Evolutionary conservation across 2,797 vertebrate species (phyloP).

Genomic region (Enteromius treurensis): DNA sequence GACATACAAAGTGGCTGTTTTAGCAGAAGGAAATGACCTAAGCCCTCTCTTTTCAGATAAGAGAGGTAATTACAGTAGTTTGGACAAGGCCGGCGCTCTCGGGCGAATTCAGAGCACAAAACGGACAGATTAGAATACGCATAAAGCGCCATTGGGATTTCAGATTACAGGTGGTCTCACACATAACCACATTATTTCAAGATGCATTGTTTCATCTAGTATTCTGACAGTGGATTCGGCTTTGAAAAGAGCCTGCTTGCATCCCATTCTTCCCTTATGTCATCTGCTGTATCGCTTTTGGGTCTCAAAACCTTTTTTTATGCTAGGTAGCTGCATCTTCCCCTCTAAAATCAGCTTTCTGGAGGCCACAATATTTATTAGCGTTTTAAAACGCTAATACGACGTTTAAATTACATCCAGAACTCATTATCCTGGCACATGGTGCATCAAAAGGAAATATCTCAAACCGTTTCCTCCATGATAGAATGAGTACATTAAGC

Average conservation of each 20-base stretch:
- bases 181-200: constrained; percentile 19
- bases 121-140: constrained; percentile 28
- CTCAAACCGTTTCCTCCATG: constrained; percentile 44
- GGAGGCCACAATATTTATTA: constrained; percentile 20
- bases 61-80: constrained; percentile 57
- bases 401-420: constrained; percentile 44
- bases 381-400: constrained; percentile 45
- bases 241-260: background rate
- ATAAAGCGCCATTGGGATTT: constrained; percentile 30
- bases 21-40: constrained; percentile 48
- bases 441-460: constrained; percentile 30
- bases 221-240: background rate
- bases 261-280: constrained; percentile 2
- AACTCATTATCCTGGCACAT: constrained; percentile 51
- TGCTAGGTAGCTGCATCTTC: background rate
- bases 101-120: constrained; percentile 24
- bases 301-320: background rate
- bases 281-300: background rate
- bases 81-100: constrained; percentile 37
- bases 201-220: constrained; percentile 32
- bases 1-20: constrained; percentile 50
- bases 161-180: constrained; percentile 37
- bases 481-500: constrained; percentile 40
- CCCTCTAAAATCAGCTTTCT: constrained; percentile 14
- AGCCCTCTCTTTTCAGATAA: constrained; percentile 55